Conservation (phyloP, 2,888 invertebrate species). For the Melipona bicolor region DNA sequence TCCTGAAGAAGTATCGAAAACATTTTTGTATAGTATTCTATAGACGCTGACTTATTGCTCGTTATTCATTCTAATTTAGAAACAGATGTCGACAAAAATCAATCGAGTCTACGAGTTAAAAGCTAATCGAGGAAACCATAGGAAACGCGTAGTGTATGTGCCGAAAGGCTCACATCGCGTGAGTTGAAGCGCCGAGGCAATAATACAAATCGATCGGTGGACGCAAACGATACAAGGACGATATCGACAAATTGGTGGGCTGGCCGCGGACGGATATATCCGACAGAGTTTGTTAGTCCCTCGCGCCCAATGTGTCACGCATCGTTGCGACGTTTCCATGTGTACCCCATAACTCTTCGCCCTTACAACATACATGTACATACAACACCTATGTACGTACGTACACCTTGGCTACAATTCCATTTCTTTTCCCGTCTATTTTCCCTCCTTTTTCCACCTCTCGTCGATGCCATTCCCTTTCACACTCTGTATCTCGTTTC, state of each 20-base stretch:
- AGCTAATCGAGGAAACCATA: too few species aligned
- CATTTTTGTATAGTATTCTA: too few species aligned
- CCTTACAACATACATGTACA: constrained; percentile 45
- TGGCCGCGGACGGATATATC: constrained; percentile 65
- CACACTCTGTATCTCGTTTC: background rate
- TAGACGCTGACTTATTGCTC: too few species aligned
- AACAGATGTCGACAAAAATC: too few species aligned
- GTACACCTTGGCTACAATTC: constrained; percentile 46
- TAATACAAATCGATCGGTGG: constrained; percentile 63
- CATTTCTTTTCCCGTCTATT: constrained; percentile 12
- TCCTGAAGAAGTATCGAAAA: too few species aligned
- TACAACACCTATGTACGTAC: constrained; percentile 51
- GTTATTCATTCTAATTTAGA: too few species aligned
- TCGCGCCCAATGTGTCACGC: constrained; percentile 75
- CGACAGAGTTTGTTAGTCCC: constrained; percentile 74
- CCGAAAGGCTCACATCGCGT: constrained; percentile 22
- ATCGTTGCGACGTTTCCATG: constrained; percentile 65
- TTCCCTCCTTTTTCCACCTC: background rate
- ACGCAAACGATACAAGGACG: constrained; percentile 58
- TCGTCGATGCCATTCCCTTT: background rate
- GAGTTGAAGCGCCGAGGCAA: background rate
- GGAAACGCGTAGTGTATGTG: background rate
- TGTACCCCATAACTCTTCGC: constrained; percentile 57
- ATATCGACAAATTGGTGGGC: constrained; percentile 77
- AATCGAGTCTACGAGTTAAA: too few species aligned